These are phyloP conservation scores for Pongo abelii DNA, from an alignment of 2,113 vertebrate genomes.

Conservation along the genomic window DNA sequence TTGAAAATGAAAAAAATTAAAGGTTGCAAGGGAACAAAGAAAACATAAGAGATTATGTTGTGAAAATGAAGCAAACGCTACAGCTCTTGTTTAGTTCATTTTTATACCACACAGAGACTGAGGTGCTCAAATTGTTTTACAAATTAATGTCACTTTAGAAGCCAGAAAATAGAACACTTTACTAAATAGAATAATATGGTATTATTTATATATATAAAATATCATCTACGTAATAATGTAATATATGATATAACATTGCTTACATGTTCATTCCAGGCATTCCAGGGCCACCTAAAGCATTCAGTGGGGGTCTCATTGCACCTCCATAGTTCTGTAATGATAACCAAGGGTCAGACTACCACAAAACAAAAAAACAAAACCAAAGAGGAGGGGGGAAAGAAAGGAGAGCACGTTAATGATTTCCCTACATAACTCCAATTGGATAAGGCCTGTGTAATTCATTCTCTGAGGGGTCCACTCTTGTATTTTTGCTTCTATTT, in stretches of 20 bases:
- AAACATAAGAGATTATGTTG: slow-evolving; percentile 6
- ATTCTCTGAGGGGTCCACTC: slow-evolving; percentile 81
- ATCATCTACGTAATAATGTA: too few relatives aligned
- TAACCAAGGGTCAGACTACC: slow-evolving; percentile 92
- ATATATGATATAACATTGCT: slow-evolving; percentile 74
- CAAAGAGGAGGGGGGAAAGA: slow-evolving; percentile 90
- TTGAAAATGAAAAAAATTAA: slow-evolving; percentile 38
- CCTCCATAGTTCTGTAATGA: slow-evolving; percentile 96
- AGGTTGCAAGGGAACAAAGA: slow-evolving; percentile 10
- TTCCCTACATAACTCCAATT: slow-evolving; percentile 78
- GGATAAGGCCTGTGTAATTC: slow-evolving; percentile 83
- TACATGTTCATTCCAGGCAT: slow-evolving; percentile 99
- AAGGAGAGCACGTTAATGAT: slow-evolving; percentile 90
- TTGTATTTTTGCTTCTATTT: slow-evolving; percentile 72
- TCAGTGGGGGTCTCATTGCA: slow-evolving; percentile 98
- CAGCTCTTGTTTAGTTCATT: background rate
- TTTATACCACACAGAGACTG: background rate
- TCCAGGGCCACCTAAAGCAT: slow-evolving; percentile 96
- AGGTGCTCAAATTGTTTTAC: background rate
- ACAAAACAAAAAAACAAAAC: slow-evolving; percentile 91
- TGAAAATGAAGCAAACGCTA: slow-evolving; percentile 29
- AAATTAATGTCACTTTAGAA: slow-evolving; percentile 27
- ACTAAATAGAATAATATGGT: slow-evolving; percentile 46
- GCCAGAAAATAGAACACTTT: slow-evolving; percentile 39
- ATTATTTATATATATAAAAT: too few relatives aligned